Evolutionary conservation across 35 echinoderm and acorn worm species (phyloP).

Genomic region (Ptychodera flava): DNA sequence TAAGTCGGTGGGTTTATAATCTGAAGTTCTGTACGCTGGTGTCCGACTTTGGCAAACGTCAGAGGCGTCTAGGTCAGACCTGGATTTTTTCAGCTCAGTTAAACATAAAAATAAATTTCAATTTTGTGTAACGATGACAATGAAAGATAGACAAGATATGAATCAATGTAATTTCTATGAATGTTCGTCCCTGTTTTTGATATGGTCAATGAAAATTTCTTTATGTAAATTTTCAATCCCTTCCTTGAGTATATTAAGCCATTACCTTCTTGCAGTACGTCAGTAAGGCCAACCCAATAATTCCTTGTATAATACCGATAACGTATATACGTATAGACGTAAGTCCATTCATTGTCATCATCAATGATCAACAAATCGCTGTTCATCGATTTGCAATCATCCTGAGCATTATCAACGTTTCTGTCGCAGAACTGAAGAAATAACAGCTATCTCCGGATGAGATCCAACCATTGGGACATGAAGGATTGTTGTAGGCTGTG

Average conservation of each 20-base stretch:
- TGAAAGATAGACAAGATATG: too few relatives aligned
- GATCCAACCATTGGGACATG: constrained; percentile 52
- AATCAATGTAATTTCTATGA: too few relatives aligned
- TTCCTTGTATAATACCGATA: constrained; percentile 39
- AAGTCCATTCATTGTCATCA: constrained; percentile 30
- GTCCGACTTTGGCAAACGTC: too few relatives aligned
- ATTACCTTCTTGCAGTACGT: constrained; percentile 42
- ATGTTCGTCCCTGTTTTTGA: too few relatives aligned
- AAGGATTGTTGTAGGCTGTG: constrained; percentile 46
- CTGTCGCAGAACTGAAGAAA: constrained; percentile 40
- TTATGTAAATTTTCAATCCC: too few relatives aligned
- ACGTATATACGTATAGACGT: constrained; percentile 39
- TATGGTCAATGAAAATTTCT: too few relatives aligned
- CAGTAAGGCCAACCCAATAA: constrained; percentile 57
- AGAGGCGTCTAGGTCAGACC: too few relatives aligned
- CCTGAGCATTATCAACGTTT: constrained; percentile 32
- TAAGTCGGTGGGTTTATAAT: too few relatives aligned
- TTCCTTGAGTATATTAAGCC: neutral
- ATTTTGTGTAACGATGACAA: too few relatives aligned
- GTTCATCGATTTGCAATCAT: constrained; percentile 27
- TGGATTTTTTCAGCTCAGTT: neutral
- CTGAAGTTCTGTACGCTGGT: too few relatives aligned
- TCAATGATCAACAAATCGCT: constrained; percentile 54
- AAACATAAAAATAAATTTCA: too few relatives aligned
- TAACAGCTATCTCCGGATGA: constrained; percentile 60